Percentiles rank a stretch among this genome's conserved stretches.
Conservation (phyloP, 1,140 invertebrate genomes). For the Neuroterus valhalla region DNA sequence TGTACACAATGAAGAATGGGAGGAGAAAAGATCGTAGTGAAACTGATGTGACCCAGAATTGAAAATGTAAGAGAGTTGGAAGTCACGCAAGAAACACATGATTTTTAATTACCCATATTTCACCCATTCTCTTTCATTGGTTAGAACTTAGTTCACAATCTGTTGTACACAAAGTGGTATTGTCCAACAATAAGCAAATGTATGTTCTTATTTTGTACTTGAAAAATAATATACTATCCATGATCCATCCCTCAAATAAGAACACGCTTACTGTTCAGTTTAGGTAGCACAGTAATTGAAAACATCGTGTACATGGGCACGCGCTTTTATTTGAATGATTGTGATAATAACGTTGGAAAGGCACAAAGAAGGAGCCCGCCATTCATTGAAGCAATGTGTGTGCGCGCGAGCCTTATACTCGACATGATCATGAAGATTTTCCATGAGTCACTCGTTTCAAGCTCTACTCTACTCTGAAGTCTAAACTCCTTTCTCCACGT, state of each 20-base stretch:
- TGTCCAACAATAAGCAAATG: no score
- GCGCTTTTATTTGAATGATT: neutral
- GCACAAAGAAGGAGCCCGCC: neutral
- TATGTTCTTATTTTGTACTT: no score
- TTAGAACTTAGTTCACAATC: no score
- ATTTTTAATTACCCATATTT: no score
- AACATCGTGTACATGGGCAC: neutral
- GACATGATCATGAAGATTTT: neutral
- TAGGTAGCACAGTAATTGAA: neutral
- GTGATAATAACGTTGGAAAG: neutral
- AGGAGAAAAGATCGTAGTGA: no score
- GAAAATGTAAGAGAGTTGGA: neutral
- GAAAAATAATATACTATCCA: no score
- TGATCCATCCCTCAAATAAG: no score
- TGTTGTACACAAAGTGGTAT: no score
- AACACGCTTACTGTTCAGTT: no score
- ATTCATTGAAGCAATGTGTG: neutral
- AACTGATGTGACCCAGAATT: slow-evolving; percentile 2
- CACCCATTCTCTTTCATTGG: no score
- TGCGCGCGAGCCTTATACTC: no score
- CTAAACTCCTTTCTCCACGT: slow-evolving; percentile 28
- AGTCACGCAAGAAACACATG: neutral
- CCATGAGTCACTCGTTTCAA: slow-evolving; percentile 24
- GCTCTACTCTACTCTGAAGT: neutral
- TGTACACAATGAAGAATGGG: no score